A percentile compares a stretch with the other conserved stretches of the same genome.
Evolutionary conservation across 2,113 vertebrate species (phyloP).

Genomic region (Pterocles orientalis): DNA sequence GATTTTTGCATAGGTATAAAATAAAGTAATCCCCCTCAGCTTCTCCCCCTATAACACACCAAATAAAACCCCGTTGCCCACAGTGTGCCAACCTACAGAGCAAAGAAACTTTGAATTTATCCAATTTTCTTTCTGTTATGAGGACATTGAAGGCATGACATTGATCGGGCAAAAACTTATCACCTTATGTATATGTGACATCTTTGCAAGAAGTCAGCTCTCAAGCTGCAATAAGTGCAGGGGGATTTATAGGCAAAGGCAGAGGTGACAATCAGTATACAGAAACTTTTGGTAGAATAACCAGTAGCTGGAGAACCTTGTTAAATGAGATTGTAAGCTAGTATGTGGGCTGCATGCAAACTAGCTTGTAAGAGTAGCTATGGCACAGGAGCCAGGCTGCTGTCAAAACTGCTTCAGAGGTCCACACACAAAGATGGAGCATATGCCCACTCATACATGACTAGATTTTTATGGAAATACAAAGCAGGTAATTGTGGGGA

Average conservation of each 20-base stretch:
- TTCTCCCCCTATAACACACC: not conserved
- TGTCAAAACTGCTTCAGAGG: not conserved
- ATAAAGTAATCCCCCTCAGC: not conserved
- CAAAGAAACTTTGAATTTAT: not conserved
- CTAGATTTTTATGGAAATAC: not conserved
- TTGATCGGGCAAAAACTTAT: not conserved
- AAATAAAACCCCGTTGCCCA: not conserved
- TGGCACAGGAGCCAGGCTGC: not conserved
- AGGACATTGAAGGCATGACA: not conserved
- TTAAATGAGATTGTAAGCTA: not conserved
- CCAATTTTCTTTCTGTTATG: not conserved
- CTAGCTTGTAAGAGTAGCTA: not conserved
- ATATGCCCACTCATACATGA: not conserved
- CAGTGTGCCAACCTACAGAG: not conserved
- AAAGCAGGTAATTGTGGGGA: not conserved
- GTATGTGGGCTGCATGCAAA: not conserved
- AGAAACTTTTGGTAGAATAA: constrained; percentile 16
- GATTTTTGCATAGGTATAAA: not conserved
- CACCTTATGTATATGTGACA: not conserved
- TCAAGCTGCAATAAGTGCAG: not conserved
- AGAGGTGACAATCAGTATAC: not conserved
- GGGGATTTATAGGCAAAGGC: not conserved
- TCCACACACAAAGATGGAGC: not conserved
- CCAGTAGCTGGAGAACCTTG: not conserved
- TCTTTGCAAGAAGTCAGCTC: not conserved